phyloP scores from a whole-genome alignment of 64 coral and sea anemone species.

The Montipora capricornis region DNA sequence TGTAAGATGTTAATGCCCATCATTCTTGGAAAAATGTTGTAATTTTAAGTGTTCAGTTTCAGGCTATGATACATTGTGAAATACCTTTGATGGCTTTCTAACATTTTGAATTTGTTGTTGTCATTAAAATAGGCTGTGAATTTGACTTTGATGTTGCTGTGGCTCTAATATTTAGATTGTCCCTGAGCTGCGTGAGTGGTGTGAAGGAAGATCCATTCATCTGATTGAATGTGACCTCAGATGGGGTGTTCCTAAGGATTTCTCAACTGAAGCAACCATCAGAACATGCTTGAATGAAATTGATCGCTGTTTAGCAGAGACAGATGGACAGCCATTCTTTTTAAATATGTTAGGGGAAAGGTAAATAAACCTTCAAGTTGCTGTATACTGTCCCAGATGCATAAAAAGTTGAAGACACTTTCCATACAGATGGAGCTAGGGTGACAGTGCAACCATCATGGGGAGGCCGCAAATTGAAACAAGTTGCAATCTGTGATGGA shows the following conservation, averaged over 20 bases:
- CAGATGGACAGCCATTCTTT: slow-evolving; percentile 78
- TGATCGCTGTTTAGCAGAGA: slow-evolving; percentile 81
- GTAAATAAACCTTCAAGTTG: not conserved
- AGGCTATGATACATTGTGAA: too few relatives aligned
- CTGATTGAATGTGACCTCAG: slow-evolving; percentile 88
- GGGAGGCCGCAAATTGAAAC: not conserved
- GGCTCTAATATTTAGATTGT: slow-evolving; percentile 57
- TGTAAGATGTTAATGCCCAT: too few relatives aligned
- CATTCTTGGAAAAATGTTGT: too few relatives aligned
- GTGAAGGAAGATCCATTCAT: slow-evolving; percentile 71
- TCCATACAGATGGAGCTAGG: too few relatives aligned
- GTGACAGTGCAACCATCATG: too few relatives aligned
- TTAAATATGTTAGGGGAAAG: slow-evolving; percentile 92
- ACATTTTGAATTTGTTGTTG: too few relatives aligned
- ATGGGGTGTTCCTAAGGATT: slow-evolving; percentile 88
- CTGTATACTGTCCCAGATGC: too few relatives aligned
- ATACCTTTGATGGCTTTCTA: too few relatives aligned
- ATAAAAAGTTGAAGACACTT: not conserved
- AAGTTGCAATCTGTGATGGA: not conserved
- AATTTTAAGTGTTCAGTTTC: too few relatives aligned
- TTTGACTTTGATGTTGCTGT: not conserved
- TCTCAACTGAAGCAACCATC: slow-evolving; percentile 78
- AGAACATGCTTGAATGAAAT: slow-evolving; percentile 83
- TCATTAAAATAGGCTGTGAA: too few relatives aligned
- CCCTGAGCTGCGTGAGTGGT: slow-evolving; percentile 86